phyloP scores from a whole-genome alignment of 2,888 invertebrate genomes.

The Xiphydria camelus region DNA sequence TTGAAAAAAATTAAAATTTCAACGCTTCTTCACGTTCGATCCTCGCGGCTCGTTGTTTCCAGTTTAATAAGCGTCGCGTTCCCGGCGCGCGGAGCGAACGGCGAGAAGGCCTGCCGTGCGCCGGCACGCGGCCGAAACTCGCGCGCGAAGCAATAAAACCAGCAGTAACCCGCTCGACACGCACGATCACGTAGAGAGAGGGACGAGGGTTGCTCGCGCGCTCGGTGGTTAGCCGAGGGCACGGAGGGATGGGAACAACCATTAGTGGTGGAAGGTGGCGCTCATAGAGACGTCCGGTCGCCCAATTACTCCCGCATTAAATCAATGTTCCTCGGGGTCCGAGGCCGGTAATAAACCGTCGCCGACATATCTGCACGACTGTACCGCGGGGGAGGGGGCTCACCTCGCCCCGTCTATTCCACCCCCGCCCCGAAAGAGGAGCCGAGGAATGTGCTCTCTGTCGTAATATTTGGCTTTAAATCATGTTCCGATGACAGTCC shows the following conservation, averaged over 20 bases:
- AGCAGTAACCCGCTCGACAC: slow-evolving; percentile 42
- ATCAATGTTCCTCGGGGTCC: slow-evolving; percentile 54
- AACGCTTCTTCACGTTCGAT: no score
- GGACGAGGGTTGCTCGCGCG: slow-evolving; percentile 17
- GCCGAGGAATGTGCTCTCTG: slow-evolving; percentile 51
- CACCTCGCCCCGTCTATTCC: background rate
- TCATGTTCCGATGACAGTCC: slow-evolving; percentile 55
- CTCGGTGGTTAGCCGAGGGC: slow-evolving; percentile 35
- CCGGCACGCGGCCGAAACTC: slow-evolving; percentile 25
- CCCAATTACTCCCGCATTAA: slow-evolving; percentile 58
- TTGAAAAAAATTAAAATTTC: no score
- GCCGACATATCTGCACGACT: slow-evolving; percentile 11
- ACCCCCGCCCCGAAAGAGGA: background rate
- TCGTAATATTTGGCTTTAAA: slow-evolving; percentile 59
- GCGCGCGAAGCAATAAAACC: slow-evolving; percentile 44
- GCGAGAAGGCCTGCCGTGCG: background rate
- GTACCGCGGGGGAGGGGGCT: no score
- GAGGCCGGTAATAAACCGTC: slow-evolving; percentile 52
- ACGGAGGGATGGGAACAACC: slow-evolving; percentile 30
- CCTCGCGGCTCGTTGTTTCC: no score
- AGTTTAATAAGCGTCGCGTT: no score
- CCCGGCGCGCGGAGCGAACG: no score
- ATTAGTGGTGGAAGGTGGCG: slow-evolving; percentile 41
- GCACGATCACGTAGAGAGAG: slow-evolving; percentile 4
- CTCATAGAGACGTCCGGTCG: slow-evolving; percentile 54